Conservation (phyloP, 2,797 vertebrate species). For the Knipowitschia caucasica region DNA sequence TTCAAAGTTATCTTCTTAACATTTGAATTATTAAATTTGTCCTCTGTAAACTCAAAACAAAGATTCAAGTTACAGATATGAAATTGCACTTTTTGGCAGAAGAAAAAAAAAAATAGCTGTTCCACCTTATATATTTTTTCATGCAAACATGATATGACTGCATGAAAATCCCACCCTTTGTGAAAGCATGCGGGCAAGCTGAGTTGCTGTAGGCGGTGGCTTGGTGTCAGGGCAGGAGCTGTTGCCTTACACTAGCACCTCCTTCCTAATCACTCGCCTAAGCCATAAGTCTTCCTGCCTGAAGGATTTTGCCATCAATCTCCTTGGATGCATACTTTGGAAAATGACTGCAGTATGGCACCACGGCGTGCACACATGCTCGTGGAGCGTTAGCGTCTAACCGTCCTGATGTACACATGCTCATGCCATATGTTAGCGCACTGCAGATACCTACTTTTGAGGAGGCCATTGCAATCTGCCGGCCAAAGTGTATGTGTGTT, state of each 20-base stretch:
- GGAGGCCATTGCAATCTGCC: background rate
- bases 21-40: too few species aligned
- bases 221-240: slow-evolving; percentile 35
- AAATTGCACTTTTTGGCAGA: background rate
- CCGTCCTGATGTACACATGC: slow-evolving; percentile 1
- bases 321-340: slow-evolving; percentile 42
- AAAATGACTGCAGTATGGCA: slow-evolving; percentile 37
- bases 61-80: too few species aligned
- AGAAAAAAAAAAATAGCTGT: too few species aligned
- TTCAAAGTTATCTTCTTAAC: too few species aligned
- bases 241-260: slow-evolving; percentile 32
- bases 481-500: too few species aligned
- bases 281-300: slow-evolving; percentile 41
- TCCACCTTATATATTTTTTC: too few species aligned
- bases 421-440: background rate
- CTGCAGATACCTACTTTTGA: background rate
- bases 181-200: background rate
- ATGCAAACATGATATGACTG: too few species aligned
- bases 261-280: slow-evolving; percentile 26
- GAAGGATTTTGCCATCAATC: slow-evolving; percentile 53
- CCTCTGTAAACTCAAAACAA: too few species aligned
- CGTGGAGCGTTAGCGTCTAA: slow-evolving; percentile 13
- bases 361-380: slow-evolving; percentile 9
- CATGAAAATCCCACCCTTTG: background rate
- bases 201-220: slow-evolving; percentile 26